A percentile compares a stretch with the other conserved stretches of the same genome.
Conservation (phyloP, 2,113 vertebrate species). For the Mobula birostris region DNA sequence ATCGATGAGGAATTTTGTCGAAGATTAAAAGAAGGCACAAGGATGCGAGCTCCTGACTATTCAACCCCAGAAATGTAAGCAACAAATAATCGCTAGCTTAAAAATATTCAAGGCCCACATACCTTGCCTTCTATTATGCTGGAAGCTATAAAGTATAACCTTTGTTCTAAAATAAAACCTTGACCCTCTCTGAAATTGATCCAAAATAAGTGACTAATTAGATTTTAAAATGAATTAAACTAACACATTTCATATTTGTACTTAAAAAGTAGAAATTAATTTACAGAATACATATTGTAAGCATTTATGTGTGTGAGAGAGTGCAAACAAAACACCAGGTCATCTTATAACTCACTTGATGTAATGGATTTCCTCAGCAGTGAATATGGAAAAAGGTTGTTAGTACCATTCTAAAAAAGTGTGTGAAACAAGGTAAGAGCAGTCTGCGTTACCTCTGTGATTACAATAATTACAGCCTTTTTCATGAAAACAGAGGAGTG, state of each 20-base stretch:
- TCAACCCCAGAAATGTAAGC: constrained; percentile 81
- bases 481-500: not conserved
- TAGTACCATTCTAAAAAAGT: not conserved
- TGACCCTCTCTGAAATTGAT: not conserved
- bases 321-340: not conserved
- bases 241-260: not conserved
- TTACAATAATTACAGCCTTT: not conserved
- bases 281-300: not conserved
- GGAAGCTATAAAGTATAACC: not conserved
- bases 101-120: not conserved
- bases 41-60: constrained; percentile 82
- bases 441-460: not conserved
- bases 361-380: not conserved
- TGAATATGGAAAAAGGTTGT: not conserved
- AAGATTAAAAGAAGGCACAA: constrained; percentile 76
- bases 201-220: not conserved
- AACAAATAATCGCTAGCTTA: not conserved
- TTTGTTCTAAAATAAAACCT: not conserved
- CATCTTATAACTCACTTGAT: not conserved
- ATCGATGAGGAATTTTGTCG: constrained; percentile 91
- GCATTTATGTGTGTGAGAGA: not conserved
- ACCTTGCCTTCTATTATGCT: not conserved
- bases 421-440: not conserved
- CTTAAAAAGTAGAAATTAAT: not conserved
- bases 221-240: not conserved